These are phyloP conservation scores for Crossaster papposus DNA, from an alignment of 53 echinoderm and acorn worm genomes.

Conservation along the genomic window DNA sequence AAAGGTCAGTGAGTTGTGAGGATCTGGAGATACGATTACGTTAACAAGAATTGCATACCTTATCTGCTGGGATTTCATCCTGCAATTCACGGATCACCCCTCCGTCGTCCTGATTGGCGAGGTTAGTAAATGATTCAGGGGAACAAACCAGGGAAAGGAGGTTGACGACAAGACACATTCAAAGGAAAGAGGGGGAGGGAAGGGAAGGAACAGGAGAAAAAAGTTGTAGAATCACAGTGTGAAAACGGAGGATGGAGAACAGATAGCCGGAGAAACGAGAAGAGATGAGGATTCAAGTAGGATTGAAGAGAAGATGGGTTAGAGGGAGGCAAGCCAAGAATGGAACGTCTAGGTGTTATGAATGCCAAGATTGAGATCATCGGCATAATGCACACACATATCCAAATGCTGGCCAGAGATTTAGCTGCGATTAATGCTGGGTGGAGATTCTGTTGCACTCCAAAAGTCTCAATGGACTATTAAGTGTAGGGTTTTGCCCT, in stretches of 20 bases:
- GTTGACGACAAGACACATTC: slow-evolving; percentile 23
- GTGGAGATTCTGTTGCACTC: background rate
- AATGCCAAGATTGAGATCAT: background rate
- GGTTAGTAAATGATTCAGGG: slow-evolving; percentile 55
- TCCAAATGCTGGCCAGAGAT: background rate
- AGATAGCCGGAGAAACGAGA: slow-evolving; percentile 28
- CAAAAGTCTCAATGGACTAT: too few relatives aligned
- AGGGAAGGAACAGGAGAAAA: slow-evolving; percentile 51
- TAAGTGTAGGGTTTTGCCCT: too few relatives aligned
- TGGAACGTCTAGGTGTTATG: slow-evolving; percentile 31
- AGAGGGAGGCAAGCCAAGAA: background rate
- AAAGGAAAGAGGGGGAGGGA: slow-evolving; percentile 7
- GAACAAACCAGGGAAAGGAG: slow-evolving; percentile 25
- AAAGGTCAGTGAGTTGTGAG: background rate
- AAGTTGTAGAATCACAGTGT: slow-evolving; percentile 64
- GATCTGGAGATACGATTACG: too few relatives aligned
- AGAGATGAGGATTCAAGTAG: background rate
- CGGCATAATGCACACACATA: background rate
- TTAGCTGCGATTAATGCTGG: background rate
- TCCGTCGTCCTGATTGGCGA: slow-evolving; percentile 63
- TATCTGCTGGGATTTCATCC: slow-evolving; percentile 58
- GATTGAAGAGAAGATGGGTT: background rate
- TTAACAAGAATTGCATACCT: slow-evolving; percentile 61
- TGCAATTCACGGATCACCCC: slow-evolving; percentile 63
- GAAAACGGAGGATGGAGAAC: slow-evolving; percentile 41